phyloP scores from a whole-genome alignment of 64 coral and sea anemone genomes.

The Exaiptasia diaphana region DNA sequence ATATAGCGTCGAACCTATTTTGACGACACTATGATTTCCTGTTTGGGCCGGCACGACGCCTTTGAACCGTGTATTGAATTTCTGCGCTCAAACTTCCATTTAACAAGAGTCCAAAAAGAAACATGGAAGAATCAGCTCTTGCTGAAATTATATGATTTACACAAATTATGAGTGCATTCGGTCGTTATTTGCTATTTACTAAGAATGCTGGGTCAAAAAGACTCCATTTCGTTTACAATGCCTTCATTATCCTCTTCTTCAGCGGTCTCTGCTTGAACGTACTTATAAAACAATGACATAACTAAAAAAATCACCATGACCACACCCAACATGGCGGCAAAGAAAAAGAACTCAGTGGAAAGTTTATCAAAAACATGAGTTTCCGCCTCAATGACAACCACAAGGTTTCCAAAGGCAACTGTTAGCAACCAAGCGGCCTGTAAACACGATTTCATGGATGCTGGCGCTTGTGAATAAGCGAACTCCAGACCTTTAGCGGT shows the following conservation, averaged over 20 bases:
- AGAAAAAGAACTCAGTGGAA: slow-evolving; percentile 79
- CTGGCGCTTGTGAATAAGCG: slow-evolving; percentile 78
- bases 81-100: no score
- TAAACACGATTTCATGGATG: slow-evolving; percentile 78
- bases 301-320: slow-evolving; percentile 47
- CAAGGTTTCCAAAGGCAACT: slow-evolving; percentile 75
- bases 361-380: slow-evolving; percentile 49
- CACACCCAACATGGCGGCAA: slow-evolving; percentile 64
- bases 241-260: slow-evolving; percentile 5
- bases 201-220: no score
- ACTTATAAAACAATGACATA: slow-evolving; percentile 68
- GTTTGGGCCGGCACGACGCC: no score
- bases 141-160: no score
- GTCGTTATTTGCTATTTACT: no score
- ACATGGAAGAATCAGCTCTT: no score
- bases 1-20: no score
- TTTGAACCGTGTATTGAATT: no score
- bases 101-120: no score
- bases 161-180: no score
- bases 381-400: slow-evolving; percentile 84
- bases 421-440: slow-evolving; percentile 80
- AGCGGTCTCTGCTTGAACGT: neutral
- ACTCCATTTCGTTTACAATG: slow-evolving; percentile 52
- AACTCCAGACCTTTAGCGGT: slow-evolving; percentile 60
- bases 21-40: no score